Evolutionary conservation across 2,888 invertebrate species (phyloP).

Genomic region (Iphiclides podalirius): DNA sequence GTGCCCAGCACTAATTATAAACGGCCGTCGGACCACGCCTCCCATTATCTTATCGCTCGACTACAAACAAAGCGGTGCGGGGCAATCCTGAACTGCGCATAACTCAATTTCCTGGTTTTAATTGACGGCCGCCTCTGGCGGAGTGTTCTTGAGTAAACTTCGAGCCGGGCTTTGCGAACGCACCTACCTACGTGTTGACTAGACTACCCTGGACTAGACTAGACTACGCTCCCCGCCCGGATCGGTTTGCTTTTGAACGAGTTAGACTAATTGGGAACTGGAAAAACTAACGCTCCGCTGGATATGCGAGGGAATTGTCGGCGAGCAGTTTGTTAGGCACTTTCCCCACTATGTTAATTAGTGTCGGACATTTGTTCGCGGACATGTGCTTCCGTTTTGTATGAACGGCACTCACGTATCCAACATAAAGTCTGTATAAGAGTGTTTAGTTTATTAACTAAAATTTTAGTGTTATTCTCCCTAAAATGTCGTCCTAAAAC

Average conservation of each 20-base stretch:
- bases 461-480: no score
- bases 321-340: constrained; percentile 3
- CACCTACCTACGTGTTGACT: constrained; percentile 13
- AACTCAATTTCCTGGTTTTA: constrained; percentile 26
- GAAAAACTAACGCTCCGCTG: constrained; percentile 7
- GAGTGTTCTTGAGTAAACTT: constrained; percentile 23
- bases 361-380: not conserved
- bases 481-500: no score
- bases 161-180: constrained; percentile 15
- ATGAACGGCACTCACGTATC: no score
- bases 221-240: constrained; percentile 11
- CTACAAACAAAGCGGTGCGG: constrained; percentile 15
- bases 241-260: constrained; percentile 21
- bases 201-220: constrained; percentile 2
- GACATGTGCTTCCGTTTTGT: no score
- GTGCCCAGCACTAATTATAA: no score
- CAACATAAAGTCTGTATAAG: no score
- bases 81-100: constrained; percentile 21
- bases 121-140: constrained; percentile 20
- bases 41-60: constrained; percentile 15
- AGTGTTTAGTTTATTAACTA: no score
- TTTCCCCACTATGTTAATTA: not conserved
- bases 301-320: constrained; percentile 5
- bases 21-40: not conserved
- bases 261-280: constrained; percentile 21